Percentiles rank a stretch among this genome's conserved stretches.
Conservation (phyloP, 2,113 vertebrate species). For the Aleadryas rufinucha region DNA sequence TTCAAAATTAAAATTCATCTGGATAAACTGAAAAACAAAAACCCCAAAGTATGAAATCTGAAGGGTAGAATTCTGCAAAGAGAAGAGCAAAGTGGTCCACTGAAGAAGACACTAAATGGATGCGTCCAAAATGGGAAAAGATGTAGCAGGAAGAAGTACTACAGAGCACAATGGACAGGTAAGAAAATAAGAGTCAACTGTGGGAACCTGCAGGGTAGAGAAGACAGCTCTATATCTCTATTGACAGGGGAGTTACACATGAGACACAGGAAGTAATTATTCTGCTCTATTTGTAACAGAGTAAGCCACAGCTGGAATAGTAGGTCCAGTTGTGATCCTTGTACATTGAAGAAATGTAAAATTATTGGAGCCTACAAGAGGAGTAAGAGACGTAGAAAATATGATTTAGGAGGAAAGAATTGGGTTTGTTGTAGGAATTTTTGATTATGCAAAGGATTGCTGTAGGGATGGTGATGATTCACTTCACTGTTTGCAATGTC, state of each 20-base stretch:
- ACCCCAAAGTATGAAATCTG: background rate
- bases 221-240: background rate
- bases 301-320: background rate
- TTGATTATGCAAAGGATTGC: background rate
- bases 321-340: background rate
- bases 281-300: background rate
- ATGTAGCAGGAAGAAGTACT: background rate
- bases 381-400: background rate
- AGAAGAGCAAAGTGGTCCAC: background rate
- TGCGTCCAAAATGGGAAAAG: background rate
- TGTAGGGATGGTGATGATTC: background rate
- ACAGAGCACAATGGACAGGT: background rate
- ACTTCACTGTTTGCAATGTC: background rate
- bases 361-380: background rate
- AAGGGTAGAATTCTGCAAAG: background rate
- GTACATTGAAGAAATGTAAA: background rate
- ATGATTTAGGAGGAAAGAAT: background rate
- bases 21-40: background rate
- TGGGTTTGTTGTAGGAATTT: background rate
- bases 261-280: background rate
- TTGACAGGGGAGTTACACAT: background rate
- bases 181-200: background rate
- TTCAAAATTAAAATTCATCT: background rate
- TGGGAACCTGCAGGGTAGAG: background rate
- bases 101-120: background rate